Evolutionary conservation across 2,888 invertebrate genomes (phyloP).

Genomic region (Chrysotoxum bicinctum): DNA sequence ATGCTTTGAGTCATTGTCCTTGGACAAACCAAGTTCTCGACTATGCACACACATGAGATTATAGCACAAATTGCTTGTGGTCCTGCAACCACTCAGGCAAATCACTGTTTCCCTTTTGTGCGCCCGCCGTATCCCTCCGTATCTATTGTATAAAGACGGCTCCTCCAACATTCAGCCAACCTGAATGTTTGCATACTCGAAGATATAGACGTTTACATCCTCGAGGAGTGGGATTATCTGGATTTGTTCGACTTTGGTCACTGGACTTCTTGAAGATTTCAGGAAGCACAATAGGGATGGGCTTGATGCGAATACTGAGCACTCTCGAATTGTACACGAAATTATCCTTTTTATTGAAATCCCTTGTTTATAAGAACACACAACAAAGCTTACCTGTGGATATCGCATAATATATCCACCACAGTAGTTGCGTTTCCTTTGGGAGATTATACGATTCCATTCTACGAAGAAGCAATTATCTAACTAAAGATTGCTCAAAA

Average conservation of each 20-base stretch:
- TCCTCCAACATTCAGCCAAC: slow-evolving; percentile 13
- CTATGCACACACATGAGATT: slow-evolving; percentile 41
- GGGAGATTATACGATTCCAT: slow-evolving; percentile 15
- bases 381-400: not conserved
- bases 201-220: slow-evolving; percentile 17
- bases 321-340: not conserved
- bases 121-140: not conserved
- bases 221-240: slow-evolving; percentile 56
- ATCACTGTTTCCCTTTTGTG: slow-evolving; percentile 37
- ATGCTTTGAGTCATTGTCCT: slow-evolving; percentile 66
- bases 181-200: slow-evolving; percentile 30
- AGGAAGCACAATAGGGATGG: not conserved
- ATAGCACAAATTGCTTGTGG: slow-evolving; percentile 64
- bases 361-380: slow-evolving; percentile 44
- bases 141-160: not conserved
- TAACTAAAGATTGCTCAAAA: not conserved
- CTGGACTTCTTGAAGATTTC: slow-evolving; percentile 49
- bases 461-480: not conserved
- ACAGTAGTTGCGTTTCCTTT: not conserved
- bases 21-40: slow-evolving; percentile 37
- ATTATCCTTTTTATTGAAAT: slow-evolving; percentile 54
- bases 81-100: slow-evolving; percentile 56
- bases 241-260: slow-evolving; percentile 53
- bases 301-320: not conserved
- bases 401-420: not conserved